These are phyloP conservation scores for Frankliniella intonsa DNA, from an alignment of 2,888 invertebrate genomes.

Conservation along the genomic window DNA sequence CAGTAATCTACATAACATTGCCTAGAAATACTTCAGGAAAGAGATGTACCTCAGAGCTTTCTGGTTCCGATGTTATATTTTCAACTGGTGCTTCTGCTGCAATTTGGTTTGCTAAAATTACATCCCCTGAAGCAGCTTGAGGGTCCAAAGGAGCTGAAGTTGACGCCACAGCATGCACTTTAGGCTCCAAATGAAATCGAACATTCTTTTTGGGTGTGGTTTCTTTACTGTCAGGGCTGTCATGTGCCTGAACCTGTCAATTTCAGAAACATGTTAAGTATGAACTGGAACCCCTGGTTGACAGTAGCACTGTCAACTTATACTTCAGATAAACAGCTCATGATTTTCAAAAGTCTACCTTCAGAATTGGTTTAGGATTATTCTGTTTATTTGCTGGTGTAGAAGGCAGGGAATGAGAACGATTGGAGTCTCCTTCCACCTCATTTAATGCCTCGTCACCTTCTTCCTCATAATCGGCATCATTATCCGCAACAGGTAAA, in stretches of 20 bases:
- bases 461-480: conserved; percentile 1
- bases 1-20: background rate
- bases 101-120: background rate
- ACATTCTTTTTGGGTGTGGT: background rate
- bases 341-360: background rate
- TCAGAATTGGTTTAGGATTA: background rate
- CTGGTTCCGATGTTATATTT: background rate
- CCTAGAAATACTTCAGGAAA: background rate
- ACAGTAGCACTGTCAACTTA: background rate
- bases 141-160: background rate
- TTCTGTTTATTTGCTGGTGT: background rate
- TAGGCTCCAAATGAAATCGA: background rate
- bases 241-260: background rate
- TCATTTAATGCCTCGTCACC: background rate
- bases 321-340: background rate
- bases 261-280: background rate
- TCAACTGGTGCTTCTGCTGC: background rate
- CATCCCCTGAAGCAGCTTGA: background rate
- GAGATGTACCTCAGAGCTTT: background rate
- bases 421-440: background rate
- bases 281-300: background rate
- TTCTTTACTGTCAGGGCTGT: background rate
- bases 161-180: background rate
- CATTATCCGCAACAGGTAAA: background rate
- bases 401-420: background rate